Base-by-base conservation (phyloP, 2,797 vertebrate species). In the Chelidonichthys spinosus region DNA sequence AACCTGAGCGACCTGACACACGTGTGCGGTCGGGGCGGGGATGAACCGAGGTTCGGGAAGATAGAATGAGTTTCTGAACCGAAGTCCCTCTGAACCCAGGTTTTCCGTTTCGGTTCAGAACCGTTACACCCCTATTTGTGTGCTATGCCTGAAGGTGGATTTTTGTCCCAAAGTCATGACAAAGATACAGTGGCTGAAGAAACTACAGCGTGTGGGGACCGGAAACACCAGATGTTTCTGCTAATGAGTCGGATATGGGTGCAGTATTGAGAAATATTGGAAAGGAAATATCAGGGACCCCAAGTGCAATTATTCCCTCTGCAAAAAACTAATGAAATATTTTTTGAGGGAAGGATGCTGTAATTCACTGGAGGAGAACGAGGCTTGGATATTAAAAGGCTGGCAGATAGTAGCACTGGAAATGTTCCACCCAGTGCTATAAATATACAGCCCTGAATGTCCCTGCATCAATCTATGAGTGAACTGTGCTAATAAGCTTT, bases 171-270 rank as follows among this genome's bases (percentile, higher is more conserved):
- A 65, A 59, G 36, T 72, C 37, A 72, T 17, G 33, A 76, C 60
- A 78, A 74, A 76, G 80, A 69, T 69, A 62, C 6, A 42, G 35
- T 67, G 72, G 56, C 72, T 81, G 32, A 59, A 78, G 68, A 74
- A 56, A 66, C 56, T 70, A 56, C 10, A 11, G 63, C 42, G 50
- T 33, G 67, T 61, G 76, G 68, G 43, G 40, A 59, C 56, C 58
- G 76, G 54, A 81, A 75, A 75, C 60, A 80, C 61, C 87, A 90
- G 83, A 88, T 92, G 85, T 85, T 89, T 83, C 18, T 54, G 17
- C 80, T 92, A 87, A 91, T 90, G 86, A 91, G 81, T 76, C 83
- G 72, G 74, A 83, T 82, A 60, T 75, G 80, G 80, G 75, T 86
- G 77, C 77, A 76, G 59, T 77, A 86, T 78, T 85, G 75, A 79